A percentile compares a stretch with the other conserved stretches of the same genome.
These are phyloP conservation scores for Lymantria dispar DNA, from an alignment of 2,888 invertebrate genomes.

Conservation along the genomic window DNA sequence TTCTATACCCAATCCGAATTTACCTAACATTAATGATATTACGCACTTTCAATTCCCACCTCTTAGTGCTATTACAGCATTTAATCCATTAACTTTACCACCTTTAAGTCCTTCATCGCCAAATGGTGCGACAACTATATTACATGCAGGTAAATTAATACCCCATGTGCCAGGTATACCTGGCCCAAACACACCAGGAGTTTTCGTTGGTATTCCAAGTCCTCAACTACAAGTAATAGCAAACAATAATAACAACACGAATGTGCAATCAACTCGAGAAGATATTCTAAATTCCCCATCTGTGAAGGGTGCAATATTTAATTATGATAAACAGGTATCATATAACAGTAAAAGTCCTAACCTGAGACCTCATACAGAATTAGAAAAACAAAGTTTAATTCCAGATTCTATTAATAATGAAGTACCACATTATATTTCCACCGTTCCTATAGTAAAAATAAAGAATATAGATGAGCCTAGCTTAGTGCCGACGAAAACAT, in stretches of 20 bases:
- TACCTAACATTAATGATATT: constrained; percentile 77
- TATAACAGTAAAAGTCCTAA: constrained; percentile 53
- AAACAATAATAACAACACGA: constrained; percentile 44
- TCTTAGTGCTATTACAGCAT: constrained; percentile 86
- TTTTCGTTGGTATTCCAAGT: constrained; percentile 55
- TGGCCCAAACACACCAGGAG: constrained; percentile 86
- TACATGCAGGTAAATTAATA: constrained; percentile 88
- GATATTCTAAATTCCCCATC: constrained; percentile 40
- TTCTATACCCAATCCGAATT: constrained; percentile 77
- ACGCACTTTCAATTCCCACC: constrained; percentile 85
- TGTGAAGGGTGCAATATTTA: constrained; percentile 41
- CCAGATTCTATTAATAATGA: constrained; percentile 48
- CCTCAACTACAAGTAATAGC: constrained; percentile 41
- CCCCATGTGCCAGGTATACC: constrained; percentile 94
- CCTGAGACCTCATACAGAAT: constrained; percentile 44
- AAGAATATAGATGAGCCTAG: constrained; percentile 66
- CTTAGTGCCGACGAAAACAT: constrained; percentile 24
- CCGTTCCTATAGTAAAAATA: constrained; percentile 65
- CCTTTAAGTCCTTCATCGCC: constrained; percentile 77
- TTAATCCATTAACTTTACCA: constrained; percentile 86
- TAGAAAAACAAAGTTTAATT: constrained; percentile 47
- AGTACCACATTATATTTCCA: constrained; percentile 41
- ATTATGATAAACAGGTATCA: constrained; percentile 52
- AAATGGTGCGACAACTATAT: constrained; percentile 84
- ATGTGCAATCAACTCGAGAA: constrained; percentile 42